A percentile compares a stretch with the other conserved stretches of the same genome.
Conservation (phyloP, 2,113 vertebrate species). For the Brienomyrus brachyistius region DNA sequence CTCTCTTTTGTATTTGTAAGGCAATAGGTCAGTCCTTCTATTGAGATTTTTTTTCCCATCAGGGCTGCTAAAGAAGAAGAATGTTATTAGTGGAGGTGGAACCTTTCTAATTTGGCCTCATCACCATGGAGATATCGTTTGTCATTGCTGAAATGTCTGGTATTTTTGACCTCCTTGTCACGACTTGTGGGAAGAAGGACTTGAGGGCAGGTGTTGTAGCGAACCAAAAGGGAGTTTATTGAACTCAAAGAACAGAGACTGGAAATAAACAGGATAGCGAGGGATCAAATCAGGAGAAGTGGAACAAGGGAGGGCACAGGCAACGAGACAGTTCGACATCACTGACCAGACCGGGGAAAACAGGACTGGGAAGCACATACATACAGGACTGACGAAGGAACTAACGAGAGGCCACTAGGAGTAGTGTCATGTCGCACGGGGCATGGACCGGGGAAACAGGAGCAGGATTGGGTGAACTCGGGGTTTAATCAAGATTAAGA, state of each 20-base stretch:
- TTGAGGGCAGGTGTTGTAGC: neutral
- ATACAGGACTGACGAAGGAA: neutral
- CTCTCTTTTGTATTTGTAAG: neutral
- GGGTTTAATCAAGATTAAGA: no score
- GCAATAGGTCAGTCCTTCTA: neutral
- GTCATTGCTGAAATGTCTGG: constrained; percentile 15
- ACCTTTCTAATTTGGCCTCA: constrained; percentile 22
- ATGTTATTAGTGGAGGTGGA: neutral
- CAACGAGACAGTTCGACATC: neutral
- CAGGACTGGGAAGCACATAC: neutral
- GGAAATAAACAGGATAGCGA: neutral
- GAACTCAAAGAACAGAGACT: neutral
- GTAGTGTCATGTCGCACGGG: no score
- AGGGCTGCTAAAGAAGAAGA: constrained; percentile 10
- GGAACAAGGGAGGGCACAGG: neutral
- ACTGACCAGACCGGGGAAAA: neutral
- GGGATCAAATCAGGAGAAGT: neutral
- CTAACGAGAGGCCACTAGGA: neutral
- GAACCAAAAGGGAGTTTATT: neutral
- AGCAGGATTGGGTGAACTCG: no score
- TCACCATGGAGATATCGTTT: constrained; percentile 18
- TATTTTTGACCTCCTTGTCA: neutral
- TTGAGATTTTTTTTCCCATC: neutral
- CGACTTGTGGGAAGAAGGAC: neutral
- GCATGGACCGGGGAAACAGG: no score